Percentiles rank a stretch among this genome's conserved stretches.
Evolutionary conservation across 2,888 invertebrate genomes (phyloP).

Genomic region (Torymus aiolomorphi): DNA sequence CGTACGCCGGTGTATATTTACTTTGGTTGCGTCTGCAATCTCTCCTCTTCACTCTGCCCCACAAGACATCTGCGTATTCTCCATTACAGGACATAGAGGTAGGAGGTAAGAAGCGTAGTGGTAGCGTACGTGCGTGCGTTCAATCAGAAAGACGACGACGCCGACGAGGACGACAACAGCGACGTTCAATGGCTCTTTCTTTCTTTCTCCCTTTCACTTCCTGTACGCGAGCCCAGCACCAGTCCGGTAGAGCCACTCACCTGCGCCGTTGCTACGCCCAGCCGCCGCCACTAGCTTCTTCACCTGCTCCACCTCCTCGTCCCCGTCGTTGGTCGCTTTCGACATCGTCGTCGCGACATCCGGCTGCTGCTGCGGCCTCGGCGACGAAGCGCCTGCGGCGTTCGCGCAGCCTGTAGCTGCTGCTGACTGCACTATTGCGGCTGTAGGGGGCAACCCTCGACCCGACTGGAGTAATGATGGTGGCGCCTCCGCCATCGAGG

Average conservation of each 20-base stretch:
- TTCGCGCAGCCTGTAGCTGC: conserved; percentile 53
- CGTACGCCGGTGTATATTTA: conserved; percentile 50
- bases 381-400: conserved; percentile 49
- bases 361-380: background rate
- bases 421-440: conserved; percentile 44
- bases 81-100: conserved; percentile 39
- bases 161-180: conserved; percentile 12
- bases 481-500: conserved; percentile 77
- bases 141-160: conserved; percentile 48
- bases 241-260: conserved; percentile 73
- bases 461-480: conserved; percentile 24
- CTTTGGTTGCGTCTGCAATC: conserved; percentile 51
- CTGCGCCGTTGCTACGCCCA: conserved; percentile 62
- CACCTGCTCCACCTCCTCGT: conserved; percentile 50
- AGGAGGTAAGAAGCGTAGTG: conserved; percentile 49
- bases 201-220: conserved; percentile 62
- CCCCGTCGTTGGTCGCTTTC: conserved; percentile 36
- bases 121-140: conserved; percentile 30
- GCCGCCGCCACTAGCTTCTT: conserved; percentile 60
- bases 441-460: conserved; percentile 56
- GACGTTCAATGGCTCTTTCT: conserved; percentile 16
- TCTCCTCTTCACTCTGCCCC: background rate
- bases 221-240: conserved; percentile 67
- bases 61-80: background rate
- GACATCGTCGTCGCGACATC: conserved; percentile 27